phyloP scores from a whole-genome alignment of 2,113 vertebrate genomes.

The Phoenicopterus ruber region DNA sequence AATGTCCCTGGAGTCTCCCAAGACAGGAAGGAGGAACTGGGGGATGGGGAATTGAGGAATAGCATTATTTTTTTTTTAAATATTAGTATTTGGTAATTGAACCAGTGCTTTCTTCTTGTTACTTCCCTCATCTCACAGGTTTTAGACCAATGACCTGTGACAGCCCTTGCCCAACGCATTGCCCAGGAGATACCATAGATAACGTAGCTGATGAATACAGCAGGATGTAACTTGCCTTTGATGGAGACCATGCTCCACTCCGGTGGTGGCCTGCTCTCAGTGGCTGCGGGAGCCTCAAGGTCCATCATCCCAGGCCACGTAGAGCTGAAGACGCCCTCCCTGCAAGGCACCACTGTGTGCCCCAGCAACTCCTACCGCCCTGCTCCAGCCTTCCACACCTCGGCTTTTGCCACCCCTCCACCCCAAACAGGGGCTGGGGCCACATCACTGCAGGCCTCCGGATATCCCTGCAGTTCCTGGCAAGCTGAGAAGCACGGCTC shows the following conservation, averaged over 20 bases:
- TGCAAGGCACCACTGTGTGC: fast-evolving
- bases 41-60: background rate
- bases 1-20: background rate
- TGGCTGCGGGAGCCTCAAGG: fast-evolving
- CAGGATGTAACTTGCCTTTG: background rate
- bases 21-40: background rate
- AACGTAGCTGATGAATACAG: background rate
- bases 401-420: background rate
- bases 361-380: background rate
- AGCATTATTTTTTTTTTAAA: background rate
- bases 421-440: background rate
- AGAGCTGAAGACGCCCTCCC: background rate
- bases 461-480: background rate
- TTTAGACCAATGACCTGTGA: background rate
- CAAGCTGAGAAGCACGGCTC: background rate
- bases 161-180: background rate
- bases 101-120: background rate
- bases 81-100: background rate
- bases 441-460: background rate
- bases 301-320: fast-evolving
- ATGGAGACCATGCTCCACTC: background rate
- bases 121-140: background rate
- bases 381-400: background rate
- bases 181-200: background rate
- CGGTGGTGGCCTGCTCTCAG: fast-evolving